phyloP scores from a whole-genome alignment of 1,140 invertebrate genomes.

The Octopus sinensis region DNA sequence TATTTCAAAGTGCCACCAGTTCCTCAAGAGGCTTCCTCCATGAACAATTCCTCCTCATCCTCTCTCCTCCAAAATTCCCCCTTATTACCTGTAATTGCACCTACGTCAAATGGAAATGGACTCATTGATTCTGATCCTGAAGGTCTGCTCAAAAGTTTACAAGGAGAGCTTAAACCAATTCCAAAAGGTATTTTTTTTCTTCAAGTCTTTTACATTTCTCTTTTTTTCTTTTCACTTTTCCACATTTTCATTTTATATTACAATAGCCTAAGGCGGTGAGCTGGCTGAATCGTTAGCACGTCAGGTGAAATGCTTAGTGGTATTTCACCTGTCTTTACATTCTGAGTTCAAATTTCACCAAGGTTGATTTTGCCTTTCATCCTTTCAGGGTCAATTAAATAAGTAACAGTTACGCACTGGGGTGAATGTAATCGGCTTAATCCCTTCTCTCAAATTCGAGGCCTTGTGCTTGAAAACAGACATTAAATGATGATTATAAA shows the following conservation, averaged over 20 bases:
- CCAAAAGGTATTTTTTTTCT: constrained; percentile 40
- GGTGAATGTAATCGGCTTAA: no score
- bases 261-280: no score
- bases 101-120: not conserved
- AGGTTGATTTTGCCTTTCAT: no score
- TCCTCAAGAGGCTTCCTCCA: constrained; percentile 24
- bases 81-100: not conserved
- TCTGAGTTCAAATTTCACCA: no score
- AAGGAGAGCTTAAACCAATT: constrained; percentile 44
- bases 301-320: no score
- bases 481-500: no score
- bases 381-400: no score
- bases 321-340: no score
- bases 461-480: no score
- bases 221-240: not conserved
- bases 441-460: no score
- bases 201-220: not conserved
- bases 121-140: constrained; percentile 29
- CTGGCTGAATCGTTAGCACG: no score
- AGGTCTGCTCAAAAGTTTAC: constrained; percentile 32
- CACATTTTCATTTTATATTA: not conserved
- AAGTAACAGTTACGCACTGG: no score
- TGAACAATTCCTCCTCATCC: not conserved
- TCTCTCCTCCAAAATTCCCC: constrained; percentile 13
- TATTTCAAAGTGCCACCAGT: constrained; percentile 45